Base-by-base conservation (phyloP, 1,140 invertebrate genomes). In the Papilio machaon region DNA sequence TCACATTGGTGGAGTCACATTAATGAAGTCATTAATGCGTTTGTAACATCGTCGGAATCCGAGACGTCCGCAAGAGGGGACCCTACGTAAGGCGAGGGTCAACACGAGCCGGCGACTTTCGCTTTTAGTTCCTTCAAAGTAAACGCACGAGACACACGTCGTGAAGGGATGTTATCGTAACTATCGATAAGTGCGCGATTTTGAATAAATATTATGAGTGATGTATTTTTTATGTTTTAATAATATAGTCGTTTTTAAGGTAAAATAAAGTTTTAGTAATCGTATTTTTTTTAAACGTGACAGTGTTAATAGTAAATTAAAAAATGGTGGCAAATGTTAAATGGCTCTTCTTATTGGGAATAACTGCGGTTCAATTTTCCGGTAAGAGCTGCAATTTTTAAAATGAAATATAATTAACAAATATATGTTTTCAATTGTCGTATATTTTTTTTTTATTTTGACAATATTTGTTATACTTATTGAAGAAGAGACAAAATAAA, bases 341-440 rank as follows among this genome's bases (percentile, higher is more conserved):
- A 91, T 96, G 81, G 91, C 94, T 85, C 84, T 91, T 82, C 95
- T 95, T 88, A 93, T 96, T 91, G 95, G 96, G 94, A 94, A 93
- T 86, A 85, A 88, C 86, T 49, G 87, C 85, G n/a, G 83, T 92
- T 60, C 90, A 92, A 80, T 85, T 94, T 88, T 86, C 88, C 76
- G 90, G 92, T 94, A 84, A 90, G 88, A 74, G n/a, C 74, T 73
- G 19, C 10, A 35, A 67, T 35, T 67, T 17, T 58, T 58, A 8
- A 58, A n/a, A 58, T 58, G 3, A n/a, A 58, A 58, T 58, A 15
- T 64, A 64, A 64, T 23, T 2, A 4, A 30, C 0, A 30, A 30
- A 0, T 7, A 58, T 8, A 7, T n/a, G 23, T 30, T 30, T 30
- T 30, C 0, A 58, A 58, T 17, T 17, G 54, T 1, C 17, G 17